Conservation (phyloP, 2,113 vertebrate species). For the Scomber scombrus region DNA sequence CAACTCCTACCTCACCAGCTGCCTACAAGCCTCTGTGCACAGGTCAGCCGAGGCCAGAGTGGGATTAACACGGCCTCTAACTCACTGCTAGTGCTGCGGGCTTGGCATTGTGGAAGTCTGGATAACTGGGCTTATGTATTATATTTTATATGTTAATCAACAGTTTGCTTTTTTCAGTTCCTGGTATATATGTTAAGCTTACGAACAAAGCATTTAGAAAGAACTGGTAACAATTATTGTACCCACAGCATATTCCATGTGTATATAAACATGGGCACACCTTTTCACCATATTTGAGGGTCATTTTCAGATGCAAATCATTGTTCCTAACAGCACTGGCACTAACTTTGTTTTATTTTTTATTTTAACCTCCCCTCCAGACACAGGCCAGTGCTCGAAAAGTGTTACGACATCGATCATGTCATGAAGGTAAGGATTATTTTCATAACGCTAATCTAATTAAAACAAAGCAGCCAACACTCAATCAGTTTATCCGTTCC, state of each 20-base stretch:
- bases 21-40: constrained; percentile 95
- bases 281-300: constrained; percentile 29
- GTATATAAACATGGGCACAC: constrained; percentile 6
- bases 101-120: constrained; percentile 5
- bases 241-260: not conserved
- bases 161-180: not conserved
- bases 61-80: constrained; percentile 52
- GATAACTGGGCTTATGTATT: constrained; percentile 7
- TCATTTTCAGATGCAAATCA: constrained; percentile 34
- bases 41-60: constrained; percentile 86
- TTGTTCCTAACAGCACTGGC: constrained; percentile 15
- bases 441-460: constrained; percentile 24
- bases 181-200: too few relatives aligned
- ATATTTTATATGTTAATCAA: not conserved
- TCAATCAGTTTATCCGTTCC: not conserved
- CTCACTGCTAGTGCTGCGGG: not conserved
- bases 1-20: constrained; percentile 99
- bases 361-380: constrained; percentile 79
- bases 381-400: constrained; percentile 94
- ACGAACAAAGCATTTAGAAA: too few relatives aligned
- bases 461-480: not conserved
- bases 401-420: constrained; percentile 94
- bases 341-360: constrained; percentile 39
- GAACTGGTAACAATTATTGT: not conserved
- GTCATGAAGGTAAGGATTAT: constrained; percentile 93